Evolutionary conservation across 2,113 vertebrate species (phyloP).

Genomic region (Bos javanicus): DNA sequence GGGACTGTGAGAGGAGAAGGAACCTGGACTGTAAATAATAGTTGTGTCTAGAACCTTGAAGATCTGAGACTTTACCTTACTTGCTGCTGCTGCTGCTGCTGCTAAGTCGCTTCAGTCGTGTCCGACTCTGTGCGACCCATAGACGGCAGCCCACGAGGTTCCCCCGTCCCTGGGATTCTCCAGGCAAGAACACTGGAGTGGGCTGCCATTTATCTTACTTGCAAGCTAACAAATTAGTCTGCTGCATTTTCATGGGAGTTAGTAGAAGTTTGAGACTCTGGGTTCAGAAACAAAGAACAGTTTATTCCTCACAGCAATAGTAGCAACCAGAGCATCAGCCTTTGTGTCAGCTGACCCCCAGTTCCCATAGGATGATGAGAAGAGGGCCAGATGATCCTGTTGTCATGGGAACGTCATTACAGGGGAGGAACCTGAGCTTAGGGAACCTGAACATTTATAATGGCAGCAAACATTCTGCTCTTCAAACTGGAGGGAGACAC

Average conservation of each 20-base stretch:
- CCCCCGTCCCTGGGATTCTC: no score
- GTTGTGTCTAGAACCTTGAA: background rate
- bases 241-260: background rate
- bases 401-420: background rate
- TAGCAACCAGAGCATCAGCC: background rate
- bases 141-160: no score
- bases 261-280: background rate
- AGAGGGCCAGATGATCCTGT: background rate
- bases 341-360: background rate
- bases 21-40: background rate
- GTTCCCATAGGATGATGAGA: background rate
- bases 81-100: background rate
- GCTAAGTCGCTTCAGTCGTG: no score
- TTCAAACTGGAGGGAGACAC: background rate
- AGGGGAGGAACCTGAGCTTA: background rate
- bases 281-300: background rate
- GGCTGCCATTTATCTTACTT: background rate
- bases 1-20: background rate
- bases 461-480: background rate
- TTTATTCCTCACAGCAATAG: background rate
- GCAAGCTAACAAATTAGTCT: background rate
- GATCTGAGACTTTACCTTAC: background rate
- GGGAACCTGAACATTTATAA: background rate
- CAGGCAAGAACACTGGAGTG: no score
- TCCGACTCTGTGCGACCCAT: no score